phyloP scores from a whole-genome alignment of 2,888 invertebrate species.

The Dolichomitus sp. region DNA sequence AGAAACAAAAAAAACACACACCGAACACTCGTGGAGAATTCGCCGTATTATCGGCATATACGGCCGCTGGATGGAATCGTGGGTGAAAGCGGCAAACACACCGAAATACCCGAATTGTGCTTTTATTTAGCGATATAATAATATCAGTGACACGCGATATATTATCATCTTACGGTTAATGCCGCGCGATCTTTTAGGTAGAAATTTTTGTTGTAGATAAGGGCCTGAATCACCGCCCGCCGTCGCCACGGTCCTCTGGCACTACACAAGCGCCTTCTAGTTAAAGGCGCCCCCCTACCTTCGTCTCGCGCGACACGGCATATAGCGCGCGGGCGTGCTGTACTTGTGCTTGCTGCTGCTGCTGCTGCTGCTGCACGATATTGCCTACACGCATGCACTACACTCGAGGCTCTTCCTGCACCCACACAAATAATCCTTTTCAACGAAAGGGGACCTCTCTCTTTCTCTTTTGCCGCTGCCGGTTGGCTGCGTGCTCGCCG shows the following conservation, averaged over 20 bases:
- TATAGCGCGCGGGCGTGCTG: no score
- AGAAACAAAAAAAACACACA: neutral
- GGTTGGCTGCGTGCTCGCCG: conserved; percentile 17
- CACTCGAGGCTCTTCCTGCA: conserved; percentile 14
- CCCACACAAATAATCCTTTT: conserved; percentile 17
- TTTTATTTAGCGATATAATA: neutral
- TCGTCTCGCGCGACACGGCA: conserved; percentile 17
- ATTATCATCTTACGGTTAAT: conserved; percentile 2
- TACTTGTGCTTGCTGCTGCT: no score
- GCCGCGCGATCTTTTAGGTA: conserved; percentile 11
- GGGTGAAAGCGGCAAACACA: neutral
- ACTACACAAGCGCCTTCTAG: conserved; percentile 74
- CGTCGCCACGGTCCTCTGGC: conserved; percentile 75
- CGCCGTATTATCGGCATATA: conserved; percentile 50
- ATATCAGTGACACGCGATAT: conserved; percentile 25
- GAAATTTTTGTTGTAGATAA: conserved; percentile 64
- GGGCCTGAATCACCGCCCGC: conserved; percentile 79
- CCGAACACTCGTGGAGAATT: conserved; percentile 26
- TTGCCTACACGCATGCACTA: conserved; percentile 4
- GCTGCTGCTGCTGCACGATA: neutral
- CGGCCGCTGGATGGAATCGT: conserved; percentile 53
- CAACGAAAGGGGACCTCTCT: neutral
- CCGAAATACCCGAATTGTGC: neutral
- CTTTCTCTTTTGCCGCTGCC: neutral
- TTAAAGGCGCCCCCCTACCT: conserved; percentile 31